phyloP scores from a whole-genome alignment of 2,888 invertebrate genomes.

The Agonopterix heracliana region DNA sequence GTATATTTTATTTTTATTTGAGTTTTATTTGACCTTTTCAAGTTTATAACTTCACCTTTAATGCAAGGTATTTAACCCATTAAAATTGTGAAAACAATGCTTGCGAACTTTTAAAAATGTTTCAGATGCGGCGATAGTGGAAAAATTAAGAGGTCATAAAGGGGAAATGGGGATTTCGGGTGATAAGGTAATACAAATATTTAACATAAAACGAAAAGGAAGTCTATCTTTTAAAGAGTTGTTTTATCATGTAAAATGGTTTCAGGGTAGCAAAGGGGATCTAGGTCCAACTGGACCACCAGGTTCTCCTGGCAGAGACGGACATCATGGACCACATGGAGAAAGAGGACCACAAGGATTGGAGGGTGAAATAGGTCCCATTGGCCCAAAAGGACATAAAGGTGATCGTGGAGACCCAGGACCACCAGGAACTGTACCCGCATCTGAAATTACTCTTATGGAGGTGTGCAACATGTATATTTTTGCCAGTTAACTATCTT shows the following conservation, averaged over 20 bases:
- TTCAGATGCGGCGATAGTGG: constrained; percentile 40
- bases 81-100: too few species aligned
- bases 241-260: neutral
- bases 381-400: constrained; percentile 15
- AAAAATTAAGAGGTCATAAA: constrained; percentile 43
- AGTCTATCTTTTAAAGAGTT: neutral
- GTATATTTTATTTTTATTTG: neutral
- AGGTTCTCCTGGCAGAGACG: constrained; percentile 39
- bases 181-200: constrained; percentile 14
- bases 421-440: neutral
- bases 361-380: constrained; percentile 66
- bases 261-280: constrained; percentile 82
- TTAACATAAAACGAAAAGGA: neutral
- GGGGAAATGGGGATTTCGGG: constrained; percentile 50
- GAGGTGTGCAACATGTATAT: constrained; percentile 1
- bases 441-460: neutral
- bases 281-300: constrained; percentile 76
- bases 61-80: too few species aligned
- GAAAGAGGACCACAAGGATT: constrained; percentile 77
- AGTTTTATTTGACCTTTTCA: too few species aligned
- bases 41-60: too few species aligned
- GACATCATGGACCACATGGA: constrained; percentile 78
- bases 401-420: constrained; percentile 20
- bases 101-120: neutral
- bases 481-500: neutral